These are phyloP conservation scores for Metalampra italica DNA, from an alignment of 2,888 invertebrate genomes.

Conservation along the genomic window DNA sequence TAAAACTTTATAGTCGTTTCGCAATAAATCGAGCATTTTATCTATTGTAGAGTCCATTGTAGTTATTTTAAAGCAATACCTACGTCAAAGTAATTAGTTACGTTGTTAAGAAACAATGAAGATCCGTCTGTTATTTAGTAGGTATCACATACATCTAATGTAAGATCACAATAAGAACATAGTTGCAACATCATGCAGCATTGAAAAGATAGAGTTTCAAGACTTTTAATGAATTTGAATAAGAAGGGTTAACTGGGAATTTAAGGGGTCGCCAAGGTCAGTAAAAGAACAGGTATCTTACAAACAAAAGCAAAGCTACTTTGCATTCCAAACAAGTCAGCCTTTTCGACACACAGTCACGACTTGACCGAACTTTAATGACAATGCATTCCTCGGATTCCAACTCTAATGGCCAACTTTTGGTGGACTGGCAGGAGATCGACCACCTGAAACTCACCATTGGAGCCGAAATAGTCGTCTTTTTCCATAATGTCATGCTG, in stretches of 20 bases:
- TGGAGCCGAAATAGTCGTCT: slow-evolving; percentile 82
- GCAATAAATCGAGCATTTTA: slow-evolving; percentile 8
- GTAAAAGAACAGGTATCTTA: slow-evolving; percentile 11
- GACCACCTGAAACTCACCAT: slow-evolving; percentile 70
- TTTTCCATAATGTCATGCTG: slow-evolving; percentile 82
- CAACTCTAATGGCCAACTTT: slow-evolving; percentile 14
- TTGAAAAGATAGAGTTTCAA: not conserved
- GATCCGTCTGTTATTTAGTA: slow-evolving; percentile 21
- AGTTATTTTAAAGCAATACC: slow-evolving; percentile 23
- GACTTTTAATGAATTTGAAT: not conserved
- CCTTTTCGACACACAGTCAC: slow-evolving; percentile 29
- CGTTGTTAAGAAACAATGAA: slow-evolving; percentile 42
- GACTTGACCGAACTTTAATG: slow-evolving; percentile 32
- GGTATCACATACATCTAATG: not conserved
- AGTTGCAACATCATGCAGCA: slow-evolving; percentile 25
- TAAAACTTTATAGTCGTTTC: not conserved
- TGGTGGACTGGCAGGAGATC: not conserved
- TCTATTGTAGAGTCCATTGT: slow-evolving; percentile 30
- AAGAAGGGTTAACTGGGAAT: not conserved
- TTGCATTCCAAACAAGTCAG: slow-evolving; percentile 31
- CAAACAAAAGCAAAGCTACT: slow-evolving; percentile 32
- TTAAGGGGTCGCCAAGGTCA: slow-evolving; percentile 7
- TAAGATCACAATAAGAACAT: slow-evolving; percentile 12
- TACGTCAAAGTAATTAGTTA: slow-evolving; percentile 39
- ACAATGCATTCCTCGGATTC: slow-evolving; percentile 27